phyloP scores from a whole-genome alignment of 2,113 vertebrate genomes.

The Lipophrys pholis region DNA sequence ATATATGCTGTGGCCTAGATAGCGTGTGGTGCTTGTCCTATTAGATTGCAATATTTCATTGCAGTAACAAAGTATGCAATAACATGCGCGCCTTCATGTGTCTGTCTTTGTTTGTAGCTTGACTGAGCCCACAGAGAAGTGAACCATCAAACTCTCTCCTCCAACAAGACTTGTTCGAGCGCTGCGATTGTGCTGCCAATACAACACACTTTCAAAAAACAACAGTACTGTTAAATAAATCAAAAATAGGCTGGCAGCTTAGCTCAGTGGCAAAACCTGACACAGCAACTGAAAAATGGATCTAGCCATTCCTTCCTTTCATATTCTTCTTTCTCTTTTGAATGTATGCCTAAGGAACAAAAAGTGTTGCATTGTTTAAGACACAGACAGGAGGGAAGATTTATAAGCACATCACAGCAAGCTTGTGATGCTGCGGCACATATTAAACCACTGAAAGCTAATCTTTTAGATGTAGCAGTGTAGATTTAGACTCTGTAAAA shows the following conservation, averaged over 20 bases:
- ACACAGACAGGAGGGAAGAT: neutral
- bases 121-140: slow-evolving; percentile 13
- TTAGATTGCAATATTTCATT: slow-evolving; percentile 12
- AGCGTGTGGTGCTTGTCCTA: slow-evolving; percentile 17
- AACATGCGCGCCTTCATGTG: slow-evolving; percentile 7
- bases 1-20: slow-evolving; percentile 8
- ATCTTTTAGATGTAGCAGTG: neutral
- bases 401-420: neutral
- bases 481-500: too few species aligned
- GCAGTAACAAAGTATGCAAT: slow-evolving; percentile 15
- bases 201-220: slow-evolving; percentile 53
- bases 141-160: slow-evolving; percentile 39
- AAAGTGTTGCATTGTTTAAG: slow-evolving; percentile 6
- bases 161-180: slow-evolving; percentile 33
- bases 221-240: slow-evolving; percentile 45
- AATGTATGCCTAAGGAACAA: neutral
- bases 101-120: slow-evolving; percentile 14
- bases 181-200: slow-evolving; percentile 37
- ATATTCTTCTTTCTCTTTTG: slow-evolving; percentile 6
- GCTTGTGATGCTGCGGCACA: neutral
- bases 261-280: slow-evolving; percentile 29
- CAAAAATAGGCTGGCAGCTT: slow-evolving; percentile 39
- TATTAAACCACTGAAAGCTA: neutral
- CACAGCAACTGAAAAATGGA: slow-evolving; percentile 16
- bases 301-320: slow-evolving; percentile 15